phyloP scores from a whole-genome alignment of 2,888 invertebrate species.

The Agriopis leucophaearia region DNA sequence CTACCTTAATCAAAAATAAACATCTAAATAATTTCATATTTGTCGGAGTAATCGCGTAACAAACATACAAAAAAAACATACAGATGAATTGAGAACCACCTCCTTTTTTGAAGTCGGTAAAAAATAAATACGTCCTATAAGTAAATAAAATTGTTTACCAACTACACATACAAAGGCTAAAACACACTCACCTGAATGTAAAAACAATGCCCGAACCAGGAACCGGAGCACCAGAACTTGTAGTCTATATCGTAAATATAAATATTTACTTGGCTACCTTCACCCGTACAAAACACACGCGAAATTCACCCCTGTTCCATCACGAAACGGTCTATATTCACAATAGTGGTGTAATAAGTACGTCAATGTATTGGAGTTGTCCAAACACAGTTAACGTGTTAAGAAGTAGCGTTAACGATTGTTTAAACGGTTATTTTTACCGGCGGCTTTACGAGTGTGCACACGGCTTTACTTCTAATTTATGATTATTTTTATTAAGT shows the following conservation, averaged over 20 bases:
- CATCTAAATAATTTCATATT: too few relatives aligned
- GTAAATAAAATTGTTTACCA: too few relatives aligned
- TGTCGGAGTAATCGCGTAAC: too few relatives aligned
- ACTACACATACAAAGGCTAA: slow-evolving; percentile 24
- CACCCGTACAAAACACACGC: slow-evolving; percentile 40
- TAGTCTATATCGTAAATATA: slow-evolving; percentile 56
- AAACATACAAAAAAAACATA: too few relatives aligned
- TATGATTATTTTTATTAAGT: slow-evolving; percentile 34
- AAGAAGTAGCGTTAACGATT: slow-evolving; percentile 42
- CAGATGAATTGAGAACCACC: too few relatives aligned
- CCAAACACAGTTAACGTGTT: slow-evolving; percentile 41
- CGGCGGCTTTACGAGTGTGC: slow-evolving; percentile 34
- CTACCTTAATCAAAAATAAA: too few relatives aligned
- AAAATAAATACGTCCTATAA: too few relatives aligned
- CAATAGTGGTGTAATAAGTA: slow-evolving; percentile 23
- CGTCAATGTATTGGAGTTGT: slow-evolving; percentile 39
- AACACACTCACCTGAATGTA: slow-evolving; percentile 54
- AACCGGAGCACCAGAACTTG: slow-evolving; percentile 41
- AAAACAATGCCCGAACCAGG: slow-evolving; percentile 45
- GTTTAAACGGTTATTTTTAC: slow-evolving; percentile 47
- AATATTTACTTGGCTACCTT: slow-evolving; percentile 67
- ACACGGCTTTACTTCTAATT: slow-evolving; percentile 30
- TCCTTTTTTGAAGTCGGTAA: too few relatives aligned
- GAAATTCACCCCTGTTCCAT: slow-evolving; percentile 32
- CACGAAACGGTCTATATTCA: slow-evolving; percentile 14